A percentile compares a stretch with the other conserved stretches of the same genome.
These are phyloP conservation scores for Drosophila sturtevanti DNA, from an alignment of 1,140 invertebrate genomes.

Conservation along the genomic window DNA sequence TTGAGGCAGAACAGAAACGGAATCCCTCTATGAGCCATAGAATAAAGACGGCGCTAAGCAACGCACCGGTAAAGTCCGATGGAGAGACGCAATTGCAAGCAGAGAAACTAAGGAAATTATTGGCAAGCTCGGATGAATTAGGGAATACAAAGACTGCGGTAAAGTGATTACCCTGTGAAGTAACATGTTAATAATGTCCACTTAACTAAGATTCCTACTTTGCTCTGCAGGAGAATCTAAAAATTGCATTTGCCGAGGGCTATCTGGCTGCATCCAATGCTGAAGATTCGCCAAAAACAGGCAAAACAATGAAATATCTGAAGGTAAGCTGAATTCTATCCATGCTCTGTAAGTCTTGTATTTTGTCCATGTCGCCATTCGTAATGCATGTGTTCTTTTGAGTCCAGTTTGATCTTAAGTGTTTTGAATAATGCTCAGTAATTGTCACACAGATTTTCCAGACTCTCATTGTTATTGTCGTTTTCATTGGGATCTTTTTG, in stretches of 20 bases:
- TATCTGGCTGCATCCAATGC: conserved; percentile 87
- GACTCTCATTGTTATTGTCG: conserved; percentile 88
- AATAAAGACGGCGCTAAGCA: conserved; percentile 85
- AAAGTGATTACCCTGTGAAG: not conserved
- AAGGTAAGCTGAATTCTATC: conserved; percentile 83
- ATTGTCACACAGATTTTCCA: conserved; percentile 83
- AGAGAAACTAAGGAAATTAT: conserved; percentile 63
- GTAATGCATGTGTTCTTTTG: not conserved
- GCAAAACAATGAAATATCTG: conserved; percentile 87
- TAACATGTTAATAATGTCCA: not conserved
- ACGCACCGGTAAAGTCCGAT: conserved; percentile 50
- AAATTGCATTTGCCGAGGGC: conserved; percentile 95
- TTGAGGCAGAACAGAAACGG: conserved; percentile 87
- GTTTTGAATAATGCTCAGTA: conserved; percentile 60
- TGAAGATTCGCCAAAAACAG: conserved; percentile 83
- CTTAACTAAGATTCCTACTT: not conserved
- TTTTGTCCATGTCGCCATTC: not conserved
- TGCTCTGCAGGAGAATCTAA: conserved; percentile 86
- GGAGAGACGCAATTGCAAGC: conserved; percentile 59
- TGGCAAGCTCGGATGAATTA: conserved; percentile 52
- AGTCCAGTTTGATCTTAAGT: conserved; percentile 13
- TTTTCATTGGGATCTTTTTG: conserved; percentile 90
- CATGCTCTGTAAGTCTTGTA: not conserved
- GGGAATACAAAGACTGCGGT: conserved; percentile 57
- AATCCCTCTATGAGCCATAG: conserved; percentile 87